A percentile compares a stretch with the other conserved stretches of the same genome.
Conservation (phyloP, 2,888 invertebrate genomes). For the Eulithis testata region DNA sequence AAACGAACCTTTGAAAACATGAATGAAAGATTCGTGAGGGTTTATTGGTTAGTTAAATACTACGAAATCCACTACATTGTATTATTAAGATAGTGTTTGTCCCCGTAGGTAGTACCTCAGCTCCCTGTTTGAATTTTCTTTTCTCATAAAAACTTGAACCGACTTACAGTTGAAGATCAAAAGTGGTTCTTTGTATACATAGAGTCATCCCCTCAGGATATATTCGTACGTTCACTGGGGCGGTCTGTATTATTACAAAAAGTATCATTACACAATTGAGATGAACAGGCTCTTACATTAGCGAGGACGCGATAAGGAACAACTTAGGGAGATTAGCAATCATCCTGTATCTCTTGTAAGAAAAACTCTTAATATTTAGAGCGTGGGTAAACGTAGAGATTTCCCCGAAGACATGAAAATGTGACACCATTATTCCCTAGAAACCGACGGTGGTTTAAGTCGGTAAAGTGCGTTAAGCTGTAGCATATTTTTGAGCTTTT, state of each 20-base stretch:
- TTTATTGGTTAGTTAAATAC: conserved; percentile 22
- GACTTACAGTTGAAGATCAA: conserved; percentile 9
- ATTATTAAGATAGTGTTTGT: conserved; percentile 5
- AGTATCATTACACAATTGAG: conserved; percentile 6
- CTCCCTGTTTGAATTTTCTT: neutral
- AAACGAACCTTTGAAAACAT: conserved; percentile 3
- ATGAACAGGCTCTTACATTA: conserved; percentile 13
- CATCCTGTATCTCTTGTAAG: conserved; percentile 16
- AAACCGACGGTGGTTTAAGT: conserved; percentile 5
- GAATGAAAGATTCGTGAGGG: conserved; percentile 15
- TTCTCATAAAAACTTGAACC: conserved; percentile 1
- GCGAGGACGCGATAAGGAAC: conserved; percentile 11
- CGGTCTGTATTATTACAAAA: neutral
- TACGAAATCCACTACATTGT: conserved; percentile 8
- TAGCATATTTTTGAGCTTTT: neutral
- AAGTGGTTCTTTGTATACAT: conserved; percentile 9
- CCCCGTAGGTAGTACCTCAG: neutral
- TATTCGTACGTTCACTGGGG: neutral
- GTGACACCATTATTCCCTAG: conserved; percentile 30
- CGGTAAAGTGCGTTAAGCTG: conserved; percentile 1
- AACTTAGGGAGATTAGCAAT: conserved; percentile 27
- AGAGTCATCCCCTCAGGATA: conserved; percentile 12
- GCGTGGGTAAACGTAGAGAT: conserved; percentile 35
- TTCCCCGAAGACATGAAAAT: conserved; percentile 39
- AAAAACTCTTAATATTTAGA: conserved; percentile 32